Evolutionary conservation across 2,797 vertebrate genomes (phyloP), one percentile per base, ranked within the genome.

Genomic region (Tachyglossus aculeatus): DNA sequence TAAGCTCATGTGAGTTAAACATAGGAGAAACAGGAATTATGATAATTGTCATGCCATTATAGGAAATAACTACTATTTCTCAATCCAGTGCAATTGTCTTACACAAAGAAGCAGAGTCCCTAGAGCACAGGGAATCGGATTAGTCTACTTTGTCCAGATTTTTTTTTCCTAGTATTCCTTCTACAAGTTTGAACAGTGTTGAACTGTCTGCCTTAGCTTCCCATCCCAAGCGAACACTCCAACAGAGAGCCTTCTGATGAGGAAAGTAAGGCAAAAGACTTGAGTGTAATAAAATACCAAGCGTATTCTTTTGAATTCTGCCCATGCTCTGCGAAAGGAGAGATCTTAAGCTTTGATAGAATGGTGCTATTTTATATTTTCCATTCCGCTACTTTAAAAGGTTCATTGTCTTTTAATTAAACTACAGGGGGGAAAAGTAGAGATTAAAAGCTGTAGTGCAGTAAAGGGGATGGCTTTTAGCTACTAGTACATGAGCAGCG

Each of bases 331-430:
- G 56, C 59, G 68, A 69, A 52, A 29, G 51, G 39, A 39, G 73
- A 51, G 73, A 63, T 51, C 68, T 64, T 44, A 56, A 54, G 36
- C 61, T 71, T 68, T 66, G 59, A 50, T 47, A 57, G 33, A 47
- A 65, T 34, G 25, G 48, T 34, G 10, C 60, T 47, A 63, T 50
- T 67, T 58, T 57, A n/a, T 47, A 36, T 73, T 77, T 75, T 62
- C 62, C 60, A 22, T 69, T 78, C 73, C 21, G 65, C 66, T 63
- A 13, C 71, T 82, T 45, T 85, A 33, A 80, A 78, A 31, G 60
- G 50, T 71, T 77, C 78, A 51, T 66, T 67, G 77, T 64, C 73
- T 76, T 78, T 74, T 79, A 74, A 78, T 78, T 74, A 85, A 74
- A 55, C 45, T 51, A 69, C 39, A 7, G 55, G 31, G 54, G 36